Conservation (phyloP, 2,888 invertebrate genomes). For the Dromius quadrimaculatus region DNA sequence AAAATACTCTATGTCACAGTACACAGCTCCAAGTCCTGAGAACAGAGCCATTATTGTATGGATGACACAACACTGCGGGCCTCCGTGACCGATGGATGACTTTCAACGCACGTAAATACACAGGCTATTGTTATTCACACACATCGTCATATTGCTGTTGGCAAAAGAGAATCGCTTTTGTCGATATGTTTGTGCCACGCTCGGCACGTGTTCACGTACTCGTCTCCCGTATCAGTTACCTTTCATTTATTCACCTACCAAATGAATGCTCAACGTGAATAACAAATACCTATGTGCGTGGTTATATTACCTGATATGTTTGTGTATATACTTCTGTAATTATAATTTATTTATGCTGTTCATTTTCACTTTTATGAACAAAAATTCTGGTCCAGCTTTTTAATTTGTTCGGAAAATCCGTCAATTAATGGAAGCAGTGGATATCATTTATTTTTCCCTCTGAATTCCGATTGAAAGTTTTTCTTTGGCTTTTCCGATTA, state of each 20-base stretch:
- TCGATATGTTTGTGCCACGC: slow-evolving; percentile 31
- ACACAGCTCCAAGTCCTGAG: not conserved
- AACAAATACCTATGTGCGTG: slow-evolving; percentile 11
- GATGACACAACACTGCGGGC: not conserved
- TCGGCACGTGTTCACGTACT: no score
- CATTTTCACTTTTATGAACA: not conserved
- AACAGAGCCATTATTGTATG: not conserved
- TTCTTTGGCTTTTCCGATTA: slow-evolving; percentile 1
- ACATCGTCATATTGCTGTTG: no score
- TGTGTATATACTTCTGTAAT: slow-evolving; percentile 6
- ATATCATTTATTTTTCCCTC: not conserved
- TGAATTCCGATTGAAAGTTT: slow-evolving; percentile 6
- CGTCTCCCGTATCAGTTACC: slow-evolving; percentile 26
- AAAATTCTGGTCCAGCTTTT: no score
- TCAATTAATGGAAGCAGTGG: no score
- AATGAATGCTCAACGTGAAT: slow-evolving; percentile 28
- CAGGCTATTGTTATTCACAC: not conserved
- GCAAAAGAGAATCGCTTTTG: slow-evolving; percentile 28
- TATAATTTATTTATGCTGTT: slow-evolving; percentile 15
- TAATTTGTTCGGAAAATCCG: no score
- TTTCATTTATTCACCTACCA: slow-evolving; percentile 29
- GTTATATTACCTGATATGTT: not conserved
- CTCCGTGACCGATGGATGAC: slow-evolving; percentile 2
- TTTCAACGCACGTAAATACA: slow-evolving; percentile 10
- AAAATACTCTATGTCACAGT: slow-evolving; percentile 40